Evolutionary conservation across 2,888 invertebrate genomes (phyloP), one percentile per base, ranked within the genome.

Genomic region (Ectemnius continuus): DNA sequence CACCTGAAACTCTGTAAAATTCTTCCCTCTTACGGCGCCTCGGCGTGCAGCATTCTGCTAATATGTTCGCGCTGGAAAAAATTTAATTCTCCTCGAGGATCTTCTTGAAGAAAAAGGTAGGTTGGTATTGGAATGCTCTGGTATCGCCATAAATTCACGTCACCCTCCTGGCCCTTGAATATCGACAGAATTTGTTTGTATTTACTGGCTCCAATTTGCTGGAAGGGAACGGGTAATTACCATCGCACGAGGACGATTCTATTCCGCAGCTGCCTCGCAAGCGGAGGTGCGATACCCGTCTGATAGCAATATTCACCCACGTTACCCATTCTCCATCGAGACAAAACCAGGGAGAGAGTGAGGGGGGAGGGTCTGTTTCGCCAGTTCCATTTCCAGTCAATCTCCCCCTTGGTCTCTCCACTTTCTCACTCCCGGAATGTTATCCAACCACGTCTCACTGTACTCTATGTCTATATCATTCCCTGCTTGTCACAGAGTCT

Each of bases 241-340:
- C 70, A 52, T 63, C 20, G 45, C 67, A 45, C 63, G 47, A 58
- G 70, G 70, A 75, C 75, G 75, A 76, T 77, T 64, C 67, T 70
- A 65, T 77, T 77, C 64, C 57, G 48, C 23, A 46, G n/a, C 26
- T 47, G 60, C 52, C 52, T 16, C n/a, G 52, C 1, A 2, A 52
- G 52, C 52, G 64, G 68, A 76, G 76, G 73, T 67, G 67, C 73
- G 77, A 77, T 65, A 64, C 70, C 48, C 73, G 16, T 76, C 67
- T 76, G 76, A 78, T 76, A 67, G 68, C 2, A 52, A 16, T 61
- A 28, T 11, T 68, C 57, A 52, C 16, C 28, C 52, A 16, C 28
- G 23, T 26, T 16, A 18, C 62, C 23, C 48, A 58, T 36, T 46
- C 8, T 36, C 23, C n/a, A 8, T 11, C 36, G 8, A 36, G 36